Percentiles rank a stretch among this genome's conserved stretches.
These are phyloP conservation scores for Arbacia lixula DNA, from an alignment of 53 echinoderm and acorn worm genomes.

Conservation along the genomic window DNA sequence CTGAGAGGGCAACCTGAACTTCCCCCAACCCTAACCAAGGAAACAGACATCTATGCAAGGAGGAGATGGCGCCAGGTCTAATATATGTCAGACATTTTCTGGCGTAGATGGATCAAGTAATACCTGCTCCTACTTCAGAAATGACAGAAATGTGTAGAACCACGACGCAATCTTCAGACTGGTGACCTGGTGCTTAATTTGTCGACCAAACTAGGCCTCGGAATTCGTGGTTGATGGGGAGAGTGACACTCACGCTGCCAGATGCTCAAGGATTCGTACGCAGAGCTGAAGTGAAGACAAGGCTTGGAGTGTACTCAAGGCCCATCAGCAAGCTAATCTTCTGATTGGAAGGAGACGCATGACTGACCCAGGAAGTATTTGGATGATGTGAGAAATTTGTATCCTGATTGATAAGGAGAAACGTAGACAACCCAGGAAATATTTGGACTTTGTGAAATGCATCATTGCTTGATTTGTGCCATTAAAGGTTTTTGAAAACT, in stretches of 20 bases:
- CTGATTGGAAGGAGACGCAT: constrained; percentile 4
- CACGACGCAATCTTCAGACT: constrained; percentile 40
- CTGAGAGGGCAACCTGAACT: constrained; percentile 8
- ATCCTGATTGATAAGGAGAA: too few relatives aligned
- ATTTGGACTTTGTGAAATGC: too few relatives aligned
- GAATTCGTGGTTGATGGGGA: constrained; percentile 43
- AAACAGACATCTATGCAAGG: constrained; percentile 23
- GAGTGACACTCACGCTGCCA: constrained; percentile 42
- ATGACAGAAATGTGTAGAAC: constrained; percentile 54
- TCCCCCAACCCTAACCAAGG: constrained; percentile 38
- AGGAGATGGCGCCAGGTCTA: constrained; percentile 42
- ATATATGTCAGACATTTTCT: constrained; percentile 12
- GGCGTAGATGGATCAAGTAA: constrained; percentile 18
- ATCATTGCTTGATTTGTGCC: too few relatives aligned
- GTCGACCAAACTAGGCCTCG: constrained; percentile 51
- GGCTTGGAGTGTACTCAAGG: too few relatives aligned
- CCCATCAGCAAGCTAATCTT: constrained; percentile 25
- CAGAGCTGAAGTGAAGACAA: constrained; percentile 59
- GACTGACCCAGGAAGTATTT: too few relatives aligned
- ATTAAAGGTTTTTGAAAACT: too few relatives aligned
- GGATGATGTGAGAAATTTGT: too few relatives aligned
- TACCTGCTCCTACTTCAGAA: constrained; percentile 47
- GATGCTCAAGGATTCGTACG: constrained; percentile 46
- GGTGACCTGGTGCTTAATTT: constrained; percentile 60
- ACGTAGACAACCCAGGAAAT: too few relatives aligned